Evolutionary conservation across 37 sponge, comb jelly and placozoan genomes (phyloP).

Genomic region (Beroe forskalii): DNA sequence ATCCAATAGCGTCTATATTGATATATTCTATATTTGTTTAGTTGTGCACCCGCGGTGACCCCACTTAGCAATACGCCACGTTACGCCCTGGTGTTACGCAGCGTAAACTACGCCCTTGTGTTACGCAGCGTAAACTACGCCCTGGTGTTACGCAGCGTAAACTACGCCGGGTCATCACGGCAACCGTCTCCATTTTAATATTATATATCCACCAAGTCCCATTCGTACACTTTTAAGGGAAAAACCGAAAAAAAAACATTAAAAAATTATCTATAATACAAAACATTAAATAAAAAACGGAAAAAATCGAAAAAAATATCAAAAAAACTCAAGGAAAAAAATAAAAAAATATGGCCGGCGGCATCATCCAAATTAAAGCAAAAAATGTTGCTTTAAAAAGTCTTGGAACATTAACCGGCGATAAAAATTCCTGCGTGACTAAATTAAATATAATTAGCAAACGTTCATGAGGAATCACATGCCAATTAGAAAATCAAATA

Average conservation of each 20-base stretch:
- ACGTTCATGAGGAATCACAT: not conserved
- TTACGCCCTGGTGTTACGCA: too few species aligned
- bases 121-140: too few species aligned
- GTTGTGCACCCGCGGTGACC: too few species aligned
- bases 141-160: too few species aligned
- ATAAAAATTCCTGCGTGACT: not conserved
- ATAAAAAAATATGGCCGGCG: constrained; percentile 24
- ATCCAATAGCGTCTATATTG: too few species aligned
- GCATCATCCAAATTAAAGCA: not conserved
- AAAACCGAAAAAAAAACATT: constrained; percentile 15
- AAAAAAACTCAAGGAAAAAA: constrained; percentile 63
- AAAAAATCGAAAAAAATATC: constrained; percentile 65
- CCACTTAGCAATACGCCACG: too few species aligned
- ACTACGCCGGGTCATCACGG: too few species aligned
- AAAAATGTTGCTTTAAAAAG: not conserved
- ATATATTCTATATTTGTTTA: too few species aligned
- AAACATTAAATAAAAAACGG: constrained; percentile 66
- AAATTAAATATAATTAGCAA: not conserved
- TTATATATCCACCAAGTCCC: not conserved
- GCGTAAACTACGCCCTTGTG: too few species aligned
- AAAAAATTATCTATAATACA: constrained; percentile 61
- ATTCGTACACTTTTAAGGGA: not conserved
- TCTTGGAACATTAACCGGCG: not conserved
- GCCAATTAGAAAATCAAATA: not conserved
- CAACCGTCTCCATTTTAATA: not conserved